Percentiles rank a stretch among this genome's conserved stretches.
Conservation (phyloP, 2,797 vertebrate species). For the Amblyraja radiata region DNA sequence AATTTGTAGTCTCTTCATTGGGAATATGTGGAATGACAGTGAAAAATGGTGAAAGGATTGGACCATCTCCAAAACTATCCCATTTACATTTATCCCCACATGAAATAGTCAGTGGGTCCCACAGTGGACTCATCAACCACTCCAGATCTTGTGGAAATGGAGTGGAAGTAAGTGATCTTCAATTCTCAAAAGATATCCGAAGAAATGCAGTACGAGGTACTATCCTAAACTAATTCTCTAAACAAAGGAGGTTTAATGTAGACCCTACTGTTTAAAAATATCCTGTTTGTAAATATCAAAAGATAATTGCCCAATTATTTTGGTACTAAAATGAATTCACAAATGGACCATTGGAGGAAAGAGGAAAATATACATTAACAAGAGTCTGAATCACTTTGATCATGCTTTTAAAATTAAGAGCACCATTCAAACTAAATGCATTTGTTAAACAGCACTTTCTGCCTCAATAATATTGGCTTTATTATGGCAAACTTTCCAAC, state of each 20-base stretch:
- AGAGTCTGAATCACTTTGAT: not conserved
- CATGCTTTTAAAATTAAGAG: not conserved
- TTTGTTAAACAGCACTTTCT: not conserved
- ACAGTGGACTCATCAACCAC: too few species aligned
- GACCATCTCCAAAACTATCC: too few species aligned
- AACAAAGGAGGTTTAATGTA: not conserved
- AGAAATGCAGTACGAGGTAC: too few species aligned
- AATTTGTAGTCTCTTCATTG: too few species aligned
- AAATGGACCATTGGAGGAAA: not conserved
- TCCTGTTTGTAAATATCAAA: not conserved
- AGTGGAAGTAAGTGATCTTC: too few species aligned
- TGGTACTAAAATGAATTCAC: not conserved
- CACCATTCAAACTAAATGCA: not conserved
- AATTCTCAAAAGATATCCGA: too few species aligned
- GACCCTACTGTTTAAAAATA: not conserved
- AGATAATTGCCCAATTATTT: not conserved
- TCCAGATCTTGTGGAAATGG: too few species aligned
- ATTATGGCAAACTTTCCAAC: not conserved
- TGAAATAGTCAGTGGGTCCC: too few species aligned
- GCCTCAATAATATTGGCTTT: not conserved
- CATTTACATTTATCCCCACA: too few species aligned
- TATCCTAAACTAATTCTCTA: not conserved
- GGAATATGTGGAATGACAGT: too few species aligned
- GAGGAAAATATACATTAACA: not conserved
- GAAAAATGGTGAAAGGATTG: too few species aligned